Evolutionary conservation across 64 coral and sea anemone genomes (phyloP), one percentile per base, ranked within the genome.

Genomic region (Actinia tenebrosa): DNA sequence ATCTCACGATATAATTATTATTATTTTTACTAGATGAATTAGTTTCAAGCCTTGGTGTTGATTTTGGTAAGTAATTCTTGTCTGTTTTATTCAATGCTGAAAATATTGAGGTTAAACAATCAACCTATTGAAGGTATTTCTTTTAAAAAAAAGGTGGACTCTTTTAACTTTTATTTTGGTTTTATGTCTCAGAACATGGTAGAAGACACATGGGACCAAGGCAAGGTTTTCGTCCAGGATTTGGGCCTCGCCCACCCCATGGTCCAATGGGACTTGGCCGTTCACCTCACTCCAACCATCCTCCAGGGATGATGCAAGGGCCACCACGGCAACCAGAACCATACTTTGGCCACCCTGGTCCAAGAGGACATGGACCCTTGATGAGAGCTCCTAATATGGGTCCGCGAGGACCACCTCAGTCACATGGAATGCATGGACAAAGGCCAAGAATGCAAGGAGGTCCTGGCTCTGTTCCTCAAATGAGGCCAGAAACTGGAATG

Each of bases 41-140:
- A 25, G 90, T 78, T 8, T 85, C 83, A 69, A 91, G 90, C 59
- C 85, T 92, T 42, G 90, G 90, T 85, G 86, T 92, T 66, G 90
- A 92, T 66, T 92, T 92, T 92, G 90, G 90, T 92, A 77, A 92
- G 85, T 83, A 66, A 80, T 79, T 79, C 13, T 17, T 4, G 16
- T 45, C 47, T 50, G 7, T 50, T 50, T 8, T 50, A 8, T 50
- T 50, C 47, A 55, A 55, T 8, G 53, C 53, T 8, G 11, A 55
- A 55, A 55, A 55, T 55, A 11, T 55, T 11, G 53, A 55, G 11
- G 6, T 55, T 55, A 11, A 55, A 37, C 30, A 37, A 37, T 37
- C 30, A 37, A 37, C 30, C 30, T 37, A 37, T 37, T 37, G 30
- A 37, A 37, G 30, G 30, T 37, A 37, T 37, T 37, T 37, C 30